phyloP scores from a whole-genome alignment of 2,113 vertebrate species.

The Podarcis raffonei region DNA sequence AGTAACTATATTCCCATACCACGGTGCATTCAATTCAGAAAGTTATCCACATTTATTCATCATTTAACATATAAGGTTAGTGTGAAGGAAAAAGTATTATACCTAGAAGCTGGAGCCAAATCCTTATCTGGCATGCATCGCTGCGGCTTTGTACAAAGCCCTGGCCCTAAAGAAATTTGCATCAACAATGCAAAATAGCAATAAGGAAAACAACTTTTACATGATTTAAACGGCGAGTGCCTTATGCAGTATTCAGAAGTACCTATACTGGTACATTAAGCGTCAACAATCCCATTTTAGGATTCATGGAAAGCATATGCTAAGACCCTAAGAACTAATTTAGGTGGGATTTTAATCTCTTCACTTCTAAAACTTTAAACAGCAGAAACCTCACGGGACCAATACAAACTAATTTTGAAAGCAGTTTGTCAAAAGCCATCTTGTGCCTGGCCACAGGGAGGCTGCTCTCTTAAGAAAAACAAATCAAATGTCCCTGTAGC shows the following conservation, averaged over 20 bases:
- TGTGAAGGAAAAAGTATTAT: slow-evolving; percentile 23
- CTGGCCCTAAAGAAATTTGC: not conserved
- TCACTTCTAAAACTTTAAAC: not conserved
- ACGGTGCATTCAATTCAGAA: slow-evolving; percentile 63
- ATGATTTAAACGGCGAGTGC: not conserved
- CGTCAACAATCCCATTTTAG: not conserved
- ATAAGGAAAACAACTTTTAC: not conserved
- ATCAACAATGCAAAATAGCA: not conserved
- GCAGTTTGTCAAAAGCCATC: not conserved
- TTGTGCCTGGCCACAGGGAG: not conserved
- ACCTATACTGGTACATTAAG: not conserved
- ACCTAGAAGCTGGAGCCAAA: not conserved
- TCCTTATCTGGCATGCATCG: not conserved
- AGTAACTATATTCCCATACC: slow-evolving; percentile 59
- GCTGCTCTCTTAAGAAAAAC: not conserved
- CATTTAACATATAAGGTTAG: slow-evolving; percentile 39
- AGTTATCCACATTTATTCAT: slow-evolving; percentile 47
- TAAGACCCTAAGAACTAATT: not conserved
- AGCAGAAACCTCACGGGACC: not conserved
- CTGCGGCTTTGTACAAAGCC: too few relatives aligned
- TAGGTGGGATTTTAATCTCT: not conserved
- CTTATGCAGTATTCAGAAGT: not conserved
- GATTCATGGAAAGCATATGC: not conserved
- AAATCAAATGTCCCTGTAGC: not conserved
- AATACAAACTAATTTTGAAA: not conserved